These are phyloP conservation scores for Diadophis punctatus DNA, from an alignment of 2,113 vertebrate genomes.

Conservation along the genomic window DNA sequence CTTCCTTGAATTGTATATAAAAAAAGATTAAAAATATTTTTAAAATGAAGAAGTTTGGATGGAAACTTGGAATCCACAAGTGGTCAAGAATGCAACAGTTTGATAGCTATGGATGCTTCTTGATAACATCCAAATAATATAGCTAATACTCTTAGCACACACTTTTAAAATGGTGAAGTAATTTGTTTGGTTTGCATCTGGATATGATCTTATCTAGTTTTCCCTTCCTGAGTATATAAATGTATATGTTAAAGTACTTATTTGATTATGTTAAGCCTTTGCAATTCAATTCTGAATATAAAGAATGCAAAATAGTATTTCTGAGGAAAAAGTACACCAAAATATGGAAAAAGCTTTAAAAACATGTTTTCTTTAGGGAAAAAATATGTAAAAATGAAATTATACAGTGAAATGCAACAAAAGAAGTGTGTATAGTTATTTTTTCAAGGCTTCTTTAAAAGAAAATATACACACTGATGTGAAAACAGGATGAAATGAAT, in stretches of 20 bases:
- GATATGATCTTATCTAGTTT: not conserved
- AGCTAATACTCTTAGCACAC: not conserved
- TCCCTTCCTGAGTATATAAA: not conserved
- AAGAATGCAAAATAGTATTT: not conserved
- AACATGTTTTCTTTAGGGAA: not conserved
- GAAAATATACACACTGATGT: not conserved
- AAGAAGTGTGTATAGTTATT: not conserved
- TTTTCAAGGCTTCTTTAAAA: not conserved
- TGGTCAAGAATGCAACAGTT: not conserved
- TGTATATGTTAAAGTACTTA: not conserved
- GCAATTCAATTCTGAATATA: not conserved
- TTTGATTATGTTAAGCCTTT: not conserved
- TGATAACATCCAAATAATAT: not conserved
- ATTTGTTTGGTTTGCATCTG: not conserved
- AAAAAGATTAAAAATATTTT: not conserved
- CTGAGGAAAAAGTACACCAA: not conserved
- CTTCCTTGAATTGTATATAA: not conserved
- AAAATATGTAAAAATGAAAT: not conserved
- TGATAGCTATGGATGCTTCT: not conserved
- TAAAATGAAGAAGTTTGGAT: not conserved
- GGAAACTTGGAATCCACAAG: not conserved
- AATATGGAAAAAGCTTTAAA: not conserved
- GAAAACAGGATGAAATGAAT: not conserved
- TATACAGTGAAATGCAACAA: not conserved
- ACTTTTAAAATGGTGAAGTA: not conserved